Evolutionary conservation across 2,797 vertebrate genomes (phyloP).

Genomic region (Acipenser transmontanus): DNA sequence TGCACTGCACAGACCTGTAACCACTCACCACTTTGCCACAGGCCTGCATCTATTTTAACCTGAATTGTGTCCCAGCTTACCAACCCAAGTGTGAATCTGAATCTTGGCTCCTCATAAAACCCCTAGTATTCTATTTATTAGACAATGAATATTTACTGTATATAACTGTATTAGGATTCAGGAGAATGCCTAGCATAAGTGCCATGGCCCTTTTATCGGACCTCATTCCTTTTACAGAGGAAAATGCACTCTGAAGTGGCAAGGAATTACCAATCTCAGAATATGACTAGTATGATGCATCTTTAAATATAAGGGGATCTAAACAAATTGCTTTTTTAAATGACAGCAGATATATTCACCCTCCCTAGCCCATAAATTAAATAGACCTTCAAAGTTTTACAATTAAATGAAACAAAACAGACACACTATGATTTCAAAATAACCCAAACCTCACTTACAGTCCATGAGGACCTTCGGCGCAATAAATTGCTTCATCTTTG

Average conservation of each 20-base stretch:
- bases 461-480: constrained; percentile 36
- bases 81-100: too few species aligned
- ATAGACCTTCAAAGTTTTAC: not conserved
- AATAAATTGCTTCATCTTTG: constrained; percentile 31
- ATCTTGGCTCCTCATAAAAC: too few species aligned
- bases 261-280: constrained; percentile 12
- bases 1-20: too few species aligned
- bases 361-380: constrained; percentile 6
- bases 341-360: constrained; percentile 2
- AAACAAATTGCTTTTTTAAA: constrained; percentile 16
- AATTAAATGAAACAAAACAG: constrained; percentile 20
- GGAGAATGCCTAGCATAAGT: too few species aligned
- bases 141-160: too few species aligned
- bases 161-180: too few species aligned
- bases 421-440: constrained; percentile 35
- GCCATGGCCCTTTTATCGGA: too few species aligned
- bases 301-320: constrained; percentile 7
- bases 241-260: constrained; percentile 3
- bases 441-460: constrained; percentile 26
- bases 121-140: too few species aligned
- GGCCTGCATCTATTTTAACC: too few species aligned
- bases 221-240: not conserved
- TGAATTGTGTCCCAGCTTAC: too few species aligned
- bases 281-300: constrained; percentile 8
- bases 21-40: too few species aligned